Evolutionary conservation across 2,797 vertebrate genomes (phyloP).

Genomic region (Hydrophis major): DNA sequence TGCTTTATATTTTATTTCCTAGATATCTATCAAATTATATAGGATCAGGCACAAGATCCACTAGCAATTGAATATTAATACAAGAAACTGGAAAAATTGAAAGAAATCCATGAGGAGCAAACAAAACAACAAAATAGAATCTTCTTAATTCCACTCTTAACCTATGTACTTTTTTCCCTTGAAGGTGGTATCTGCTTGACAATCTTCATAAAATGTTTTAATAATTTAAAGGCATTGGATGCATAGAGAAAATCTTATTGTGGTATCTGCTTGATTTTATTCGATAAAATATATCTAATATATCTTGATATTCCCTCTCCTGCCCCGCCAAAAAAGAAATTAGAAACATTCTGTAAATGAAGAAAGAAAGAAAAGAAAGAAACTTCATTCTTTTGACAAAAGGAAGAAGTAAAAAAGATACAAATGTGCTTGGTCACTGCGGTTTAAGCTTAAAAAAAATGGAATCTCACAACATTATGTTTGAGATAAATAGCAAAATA

Average conservation of each 20-base stretch:
- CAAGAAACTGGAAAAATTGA: neutral
- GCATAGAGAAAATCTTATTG: neutral
- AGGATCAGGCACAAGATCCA: neutral
- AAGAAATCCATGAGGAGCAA: neutral
- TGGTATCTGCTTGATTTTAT: neutral
- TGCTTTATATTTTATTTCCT: neutral
- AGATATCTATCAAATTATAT: neutral
- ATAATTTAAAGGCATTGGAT: neutral
- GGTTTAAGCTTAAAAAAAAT: neutral
- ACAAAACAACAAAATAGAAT: neutral
- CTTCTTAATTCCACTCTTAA: neutral
- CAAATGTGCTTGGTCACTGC: neutral
- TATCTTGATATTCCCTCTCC: neutral
- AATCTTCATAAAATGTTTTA: neutral
- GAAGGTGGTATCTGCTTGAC: neutral
- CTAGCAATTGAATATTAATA: neutral
- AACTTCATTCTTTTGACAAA: neutral
- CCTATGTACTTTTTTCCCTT: neutral
- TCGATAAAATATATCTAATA: neutral
- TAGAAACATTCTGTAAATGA: neutral
- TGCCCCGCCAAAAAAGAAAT: neutral
- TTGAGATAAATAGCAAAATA: conserved; percentile 6
- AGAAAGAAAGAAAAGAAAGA: neutral
- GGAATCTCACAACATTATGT: neutral
- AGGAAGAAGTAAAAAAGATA: neutral